phyloP scores from a whole-genome alignment of 2,797 vertebrate genomes.

The Lutjanus argentimaculatus region DNA sequence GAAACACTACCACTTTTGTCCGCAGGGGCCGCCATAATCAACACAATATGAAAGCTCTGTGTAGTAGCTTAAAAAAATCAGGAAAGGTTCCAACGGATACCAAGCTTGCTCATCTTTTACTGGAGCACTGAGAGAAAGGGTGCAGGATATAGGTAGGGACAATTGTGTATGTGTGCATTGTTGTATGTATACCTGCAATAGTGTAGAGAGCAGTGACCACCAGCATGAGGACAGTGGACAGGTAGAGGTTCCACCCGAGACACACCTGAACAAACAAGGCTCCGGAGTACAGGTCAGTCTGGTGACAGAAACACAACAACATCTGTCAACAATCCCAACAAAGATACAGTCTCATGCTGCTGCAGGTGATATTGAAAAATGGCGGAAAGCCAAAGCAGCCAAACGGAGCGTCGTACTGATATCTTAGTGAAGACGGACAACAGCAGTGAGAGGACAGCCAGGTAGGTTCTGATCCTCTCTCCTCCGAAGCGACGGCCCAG shows the following conservation, averaged over 20 bases:
- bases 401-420: constrained; percentile 86
- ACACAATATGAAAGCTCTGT: too few species aligned
- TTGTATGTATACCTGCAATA: constrained; percentile 87
- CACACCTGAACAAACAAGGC: constrained; percentile 94
- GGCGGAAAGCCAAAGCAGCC: background rate
- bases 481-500: constrained; percentile 93
- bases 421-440: constrained; percentile 96
- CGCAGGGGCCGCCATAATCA: too few species aligned
- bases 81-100: too few species aligned
- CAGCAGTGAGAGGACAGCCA: constrained; percentile 91
- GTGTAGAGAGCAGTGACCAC: constrained; percentile 92
- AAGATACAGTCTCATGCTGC: background rate
- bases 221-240: constrained; percentile 92
- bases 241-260: constrained; percentile 95
- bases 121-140: too few species aligned
- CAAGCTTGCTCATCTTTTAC: too few species aligned
- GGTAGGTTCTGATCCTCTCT: constrained; percentile 90
- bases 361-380: background rate
- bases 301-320: constrained; percentile 35
- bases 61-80: too few species aligned
- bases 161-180: background rate
- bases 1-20: too few species aligned
- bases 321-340: background rate
- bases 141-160: too few species aligned
- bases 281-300: constrained; percentile 94